Evolutionary conservation across 2,888 invertebrate genomes (phyloP).

Genomic region (Agriopis marginaria): DNA sequence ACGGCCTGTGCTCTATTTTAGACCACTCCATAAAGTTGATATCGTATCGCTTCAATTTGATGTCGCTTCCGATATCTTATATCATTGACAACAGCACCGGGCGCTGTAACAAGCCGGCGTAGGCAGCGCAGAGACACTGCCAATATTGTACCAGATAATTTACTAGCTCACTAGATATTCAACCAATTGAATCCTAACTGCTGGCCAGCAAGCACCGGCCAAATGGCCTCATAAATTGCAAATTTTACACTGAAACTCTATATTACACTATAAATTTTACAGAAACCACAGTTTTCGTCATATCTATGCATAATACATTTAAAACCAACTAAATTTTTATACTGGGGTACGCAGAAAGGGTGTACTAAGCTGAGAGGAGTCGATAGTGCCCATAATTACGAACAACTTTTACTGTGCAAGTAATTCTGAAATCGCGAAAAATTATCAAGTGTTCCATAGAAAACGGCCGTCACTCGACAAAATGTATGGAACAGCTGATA

Average conservation of each 20-base stretch:
- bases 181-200: constrained; percentile 37
- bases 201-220: constrained; percentile 19
- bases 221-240: constrained; percentile 35
- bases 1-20: constrained; percentile 15
- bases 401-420: too few species aligned
- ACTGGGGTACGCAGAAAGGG: constrained; percentile 22
- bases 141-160: constrained; percentile 46
- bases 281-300: constrained; percentile 24
- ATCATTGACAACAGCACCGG: constrained; percentile 23
- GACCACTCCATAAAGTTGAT: constrained; percentile 26
- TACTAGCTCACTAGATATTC: constrained; percentile 32
- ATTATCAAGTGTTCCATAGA: too few species aligned
- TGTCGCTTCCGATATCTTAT: constrained; percentile 38
- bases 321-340: constrained; percentile 61
- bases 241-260: constrained; percentile 33
- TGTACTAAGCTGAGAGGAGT: too few species aligned
- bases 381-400: too few species aligned
- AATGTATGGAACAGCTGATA: too few species aligned
- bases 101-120: constrained; percentile 39
- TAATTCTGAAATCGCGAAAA: too few species aligned
- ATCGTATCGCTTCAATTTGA: constrained; percentile 21
- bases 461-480: too few species aligned
- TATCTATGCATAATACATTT: constrained; percentile 51
- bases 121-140: constrained; percentile 41
- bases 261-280: constrained; percentile 37